Evolutionary conservation across 1,140 invertebrate species (phyloP).

Genomic region (Bicyclus anynana): DNA sequence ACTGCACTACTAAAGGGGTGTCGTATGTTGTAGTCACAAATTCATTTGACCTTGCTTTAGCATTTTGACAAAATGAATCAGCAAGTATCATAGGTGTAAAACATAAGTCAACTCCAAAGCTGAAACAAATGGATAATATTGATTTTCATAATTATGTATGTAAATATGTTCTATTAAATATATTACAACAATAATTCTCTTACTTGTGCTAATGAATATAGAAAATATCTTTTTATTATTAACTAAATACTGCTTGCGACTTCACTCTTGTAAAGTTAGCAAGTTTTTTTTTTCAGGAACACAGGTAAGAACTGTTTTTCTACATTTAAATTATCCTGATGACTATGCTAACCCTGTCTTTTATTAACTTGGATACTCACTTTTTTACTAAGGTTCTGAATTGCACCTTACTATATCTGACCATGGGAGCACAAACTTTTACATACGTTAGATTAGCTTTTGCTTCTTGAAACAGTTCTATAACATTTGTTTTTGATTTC

Average conservation of each 20-base stretch:
- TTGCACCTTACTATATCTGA: slow-evolving; percentile 95
- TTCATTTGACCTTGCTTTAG: slow-evolving; percentile 92
- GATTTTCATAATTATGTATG: too few species aligned
- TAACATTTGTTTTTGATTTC: slow-evolving; percentile 74
- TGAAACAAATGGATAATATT: slow-evolving; percentile 43
- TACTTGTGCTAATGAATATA: too few species aligned
- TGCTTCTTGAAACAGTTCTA: slow-evolving; percentile 79
- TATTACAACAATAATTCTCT: too few species aligned
- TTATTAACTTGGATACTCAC: too few species aligned
- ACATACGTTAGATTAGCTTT: slow-evolving; percentile 79
- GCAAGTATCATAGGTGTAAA: slow-evolving; percentile 98
- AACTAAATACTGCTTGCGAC: too few species aligned
- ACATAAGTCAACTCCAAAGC: slow-evolving; percentile 92
- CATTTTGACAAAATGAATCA: slow-evolving; percentile 93
- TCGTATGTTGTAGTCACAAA: slow-evolving; percentile 90
- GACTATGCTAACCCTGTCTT: too few species aligned
- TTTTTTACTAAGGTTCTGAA: slow-evolving; percentile 89
- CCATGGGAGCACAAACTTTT: slow-evolving; percentile 96
- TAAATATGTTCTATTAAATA: too few species aligned
- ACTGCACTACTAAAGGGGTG: slow-evolving; percentile 93
- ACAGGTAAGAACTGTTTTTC: too few species aligned
- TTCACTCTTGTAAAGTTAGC: too few species aligned
- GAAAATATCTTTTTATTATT: too few species aligned
- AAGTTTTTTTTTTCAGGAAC: too few species aligned
- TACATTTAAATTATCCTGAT: too few species aligned